Percentiles rank a stretch among this genome's conserved stretches.
Conservation (phyloP, 2,888 invertebrate genomes). For the Heterodera filipjevi region DNA sequence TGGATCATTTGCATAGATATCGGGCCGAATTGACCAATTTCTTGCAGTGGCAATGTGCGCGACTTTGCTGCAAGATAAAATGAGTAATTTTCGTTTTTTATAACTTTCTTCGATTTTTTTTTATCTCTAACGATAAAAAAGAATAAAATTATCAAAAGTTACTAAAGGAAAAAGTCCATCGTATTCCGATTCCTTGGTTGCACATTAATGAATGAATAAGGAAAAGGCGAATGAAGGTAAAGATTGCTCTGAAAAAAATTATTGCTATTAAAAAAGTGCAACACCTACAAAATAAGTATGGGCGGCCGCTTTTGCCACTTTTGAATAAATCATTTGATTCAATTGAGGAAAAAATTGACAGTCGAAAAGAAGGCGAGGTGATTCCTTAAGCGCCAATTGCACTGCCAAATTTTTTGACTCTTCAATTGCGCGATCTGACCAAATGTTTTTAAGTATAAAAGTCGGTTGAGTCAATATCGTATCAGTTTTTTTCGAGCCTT, state of each 20-base stretch:
- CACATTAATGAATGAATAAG: constrained; percentile 36
- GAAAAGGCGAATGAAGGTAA: constrained; percentile 25
- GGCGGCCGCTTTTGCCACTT: constrained; percentile 47
- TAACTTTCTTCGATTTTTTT: too few relatives aligned
- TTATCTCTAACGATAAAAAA: neutral
- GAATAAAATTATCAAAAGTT: constrained; percentile 2
- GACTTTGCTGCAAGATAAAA: too few relatives aligned
- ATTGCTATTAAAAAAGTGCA: constrained; percentile 12
- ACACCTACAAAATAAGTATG: constrained; percentile 49
- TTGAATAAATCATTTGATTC: constrained; percentile 17
- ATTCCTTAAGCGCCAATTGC: neutral
- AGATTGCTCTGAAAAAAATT: constrained; percentile 19
- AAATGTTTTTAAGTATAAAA: constrained; percentile 9
- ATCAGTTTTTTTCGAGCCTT: too few relatives aligned
- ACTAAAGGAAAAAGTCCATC: constrained; percentile 21
- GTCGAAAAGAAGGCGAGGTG: constrained; percentile 37
- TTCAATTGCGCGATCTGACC: constrained; percentile 28
- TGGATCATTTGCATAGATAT: constrained; percentile 28
- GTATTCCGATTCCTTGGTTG: constrained; percentile 13
- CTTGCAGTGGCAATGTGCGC: neutral
- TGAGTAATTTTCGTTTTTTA: too few relatives aligned
- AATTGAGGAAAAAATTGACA: constrained; percentile 32
- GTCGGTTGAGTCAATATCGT: too few relatives aligned
- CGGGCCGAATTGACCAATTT: constrained; percentile 26
- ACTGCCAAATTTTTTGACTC: constrained; percentile 26